Conservation (phyloP, 2,797 vertebrate genomes). For the Chelmon rostratus region DNA sequence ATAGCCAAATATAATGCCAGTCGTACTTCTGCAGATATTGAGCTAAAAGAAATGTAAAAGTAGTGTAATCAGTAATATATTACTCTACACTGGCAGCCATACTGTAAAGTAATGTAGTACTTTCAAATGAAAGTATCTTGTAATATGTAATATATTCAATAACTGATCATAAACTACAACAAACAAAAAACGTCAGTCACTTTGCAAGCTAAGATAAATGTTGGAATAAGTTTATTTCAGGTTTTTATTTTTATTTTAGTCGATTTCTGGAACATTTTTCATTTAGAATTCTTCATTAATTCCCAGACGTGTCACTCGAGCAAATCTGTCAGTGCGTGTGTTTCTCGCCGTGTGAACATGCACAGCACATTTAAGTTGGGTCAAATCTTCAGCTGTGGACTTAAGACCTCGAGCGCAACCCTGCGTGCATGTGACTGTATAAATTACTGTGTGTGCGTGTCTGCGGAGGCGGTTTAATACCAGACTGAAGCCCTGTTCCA, state of each 20-base stretch:
- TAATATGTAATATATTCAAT: too few relatives aligned
- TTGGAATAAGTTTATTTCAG: background rate
- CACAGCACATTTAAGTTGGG: constrained; percentile 26
- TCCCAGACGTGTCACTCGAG: background rate
- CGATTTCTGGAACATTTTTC: background rate
- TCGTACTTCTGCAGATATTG: too few relatives aligned
- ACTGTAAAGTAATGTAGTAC: too few relatives aligned
- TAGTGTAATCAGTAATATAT: too few relatives aligned
- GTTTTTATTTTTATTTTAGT: background rate
- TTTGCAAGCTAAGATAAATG: background rate
- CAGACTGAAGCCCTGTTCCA: constrained; percentile 25
- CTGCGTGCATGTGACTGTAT: constrained; percentile 13
- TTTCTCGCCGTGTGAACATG: constrained; percentile 24
- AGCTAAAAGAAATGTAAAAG: too few relatives aligned
- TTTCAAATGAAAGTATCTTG: too few relatives aligned
- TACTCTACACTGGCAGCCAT: too few relatives aligned
- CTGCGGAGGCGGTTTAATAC: constrained; percentile 12
- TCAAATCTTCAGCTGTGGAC: constrained; percentile 25
- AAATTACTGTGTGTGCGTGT: constrained; percentile 4
- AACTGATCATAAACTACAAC: background rate
- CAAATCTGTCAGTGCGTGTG: background rate
- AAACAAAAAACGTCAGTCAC: background rate
- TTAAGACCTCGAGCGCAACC: constrained; percentile 27
- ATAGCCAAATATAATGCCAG: too few relatives aligned
- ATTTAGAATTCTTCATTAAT: too few relatives aligned